Evolutionary conservation across 2,113 vertebrate genomes (phyloP), one percentile per base, ranked within the genome.

Genomic region (Prunella fulvescens): DNA sequence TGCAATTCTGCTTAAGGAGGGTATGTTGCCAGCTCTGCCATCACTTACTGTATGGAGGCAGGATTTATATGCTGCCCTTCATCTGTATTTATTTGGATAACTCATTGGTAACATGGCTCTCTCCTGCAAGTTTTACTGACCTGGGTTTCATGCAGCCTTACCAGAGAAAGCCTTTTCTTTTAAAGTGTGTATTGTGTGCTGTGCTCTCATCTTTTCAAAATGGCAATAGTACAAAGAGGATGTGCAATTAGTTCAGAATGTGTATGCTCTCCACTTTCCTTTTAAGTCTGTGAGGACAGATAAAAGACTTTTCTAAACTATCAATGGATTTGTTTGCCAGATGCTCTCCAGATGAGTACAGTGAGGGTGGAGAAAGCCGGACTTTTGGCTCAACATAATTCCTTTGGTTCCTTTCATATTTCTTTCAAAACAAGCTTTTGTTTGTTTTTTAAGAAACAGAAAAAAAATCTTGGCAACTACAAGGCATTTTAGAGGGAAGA

Each of bases 321-420:
- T 86, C 87, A 88, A 17, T 91, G 67, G 58, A 80, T 92, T 67
- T 88, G 39, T 93, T 94, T 94, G 87, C 51, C 85, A 92, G 84
- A 93, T 91, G 79, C 79, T 93, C 91, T 95, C 90, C 87, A 95
- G 81, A 90, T 93, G 71, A 94, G 54, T 88, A 72, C 33, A 82
- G 81, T 37, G 78, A 90, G 93, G 91, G 87, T 85, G 56, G 78
- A 88, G 91, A 91, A 96, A 93, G 61, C 37, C 71, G 73, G 20
- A 54, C 64, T 82, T 94, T 8, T 88, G 93, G 78, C 79, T 80
- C 74, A 58, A 44, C 54, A 33, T 51, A 86, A 66, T 24, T 76
- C 62, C 54, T 93, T 90, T 90, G 71, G 74, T 91, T 90, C 81
- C 57, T 95, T 88, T 95, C 81, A 77, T 78, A 80, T 86, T 95